phyloP scores from a whole-genome alignment of 92 coral and sea anemone genomes.

The Epizoanthus rinbou region DNA sequence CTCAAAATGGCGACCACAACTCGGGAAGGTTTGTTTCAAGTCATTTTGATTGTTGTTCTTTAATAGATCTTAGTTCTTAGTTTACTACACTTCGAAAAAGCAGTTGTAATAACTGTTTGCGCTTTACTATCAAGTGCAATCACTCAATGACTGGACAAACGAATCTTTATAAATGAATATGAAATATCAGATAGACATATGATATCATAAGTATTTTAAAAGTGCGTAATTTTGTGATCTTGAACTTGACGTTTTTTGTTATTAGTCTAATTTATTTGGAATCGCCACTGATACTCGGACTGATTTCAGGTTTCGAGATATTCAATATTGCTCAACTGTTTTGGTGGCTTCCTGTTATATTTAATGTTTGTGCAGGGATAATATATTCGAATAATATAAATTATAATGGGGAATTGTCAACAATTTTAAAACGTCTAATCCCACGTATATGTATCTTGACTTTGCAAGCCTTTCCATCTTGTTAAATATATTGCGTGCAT shows the following conservation, averaged over 20 bases:
- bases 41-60: not conserved
- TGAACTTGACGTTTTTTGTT: not conserved
- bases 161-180: not conserved
- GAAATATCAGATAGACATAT: no score
- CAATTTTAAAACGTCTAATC: not conserved
- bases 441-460: not conserved
- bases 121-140: not conserved
- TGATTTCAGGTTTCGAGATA: not conserved
- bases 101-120: not conserved
- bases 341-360: no score
- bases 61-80: no score
- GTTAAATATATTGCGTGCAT: no score
- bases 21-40: not conserved
- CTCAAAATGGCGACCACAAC: conserved; percentile 40
- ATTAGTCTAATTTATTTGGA: not conserved
- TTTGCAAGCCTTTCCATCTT: not conserved
- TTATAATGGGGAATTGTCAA: not conserved
- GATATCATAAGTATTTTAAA: no score
- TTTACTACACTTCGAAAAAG: no score
- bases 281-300: no score
- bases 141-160: not conserved
- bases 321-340: no score
- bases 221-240: not conserved
- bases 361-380: no score
- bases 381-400: no score